Conservation (phyloP, 1,140 invertebrate species). For the Euglossa dilemma region DNA sequence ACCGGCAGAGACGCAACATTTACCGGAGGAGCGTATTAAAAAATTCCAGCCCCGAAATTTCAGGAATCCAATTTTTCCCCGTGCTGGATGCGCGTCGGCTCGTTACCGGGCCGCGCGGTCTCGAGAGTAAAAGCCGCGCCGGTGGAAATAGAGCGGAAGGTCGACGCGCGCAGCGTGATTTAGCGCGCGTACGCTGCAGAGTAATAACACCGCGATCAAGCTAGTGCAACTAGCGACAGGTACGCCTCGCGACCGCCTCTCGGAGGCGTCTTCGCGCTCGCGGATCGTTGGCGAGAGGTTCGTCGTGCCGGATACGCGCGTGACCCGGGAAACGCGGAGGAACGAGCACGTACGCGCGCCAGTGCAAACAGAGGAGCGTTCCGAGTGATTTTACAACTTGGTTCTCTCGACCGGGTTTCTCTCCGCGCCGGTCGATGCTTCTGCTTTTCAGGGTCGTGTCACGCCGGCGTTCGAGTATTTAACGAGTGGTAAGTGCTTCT, state of each 20-base stretch:
- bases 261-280: constrained; percentile 7
- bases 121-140: constrained; percentile 37
- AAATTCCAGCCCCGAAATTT: constrained; percentile 68
- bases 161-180: constrained; percentile 52
- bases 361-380: not conserved
- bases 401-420: not conserved
- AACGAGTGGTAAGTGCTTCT: not conserved
- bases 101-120: constrained; percentile 55
- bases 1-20: constrained; percentile 38
- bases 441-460: not conserved
- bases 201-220: constrained; percentile 52
- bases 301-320: constrained; percentile 32
- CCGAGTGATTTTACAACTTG: not conserved
- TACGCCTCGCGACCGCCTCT: constrained; percentile 43
- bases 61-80: constrained; percentile 64
- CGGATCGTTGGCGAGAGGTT: constrained; percentile 38
- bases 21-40: constrained; percentile 64
- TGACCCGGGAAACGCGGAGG: not conserved
- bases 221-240: constrained; percentile 45
- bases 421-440: not conserved
- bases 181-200: constrained; percentile 50
- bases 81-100: constrained; percentile 47
- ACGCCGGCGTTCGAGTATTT: not conserved
- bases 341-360: not conserved
- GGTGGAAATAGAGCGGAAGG: constrained; percentile 59